Base-by-base conservation (phyloP, 1,140 invertebrate genomes). In the Solenopsis invicta region DNA sequence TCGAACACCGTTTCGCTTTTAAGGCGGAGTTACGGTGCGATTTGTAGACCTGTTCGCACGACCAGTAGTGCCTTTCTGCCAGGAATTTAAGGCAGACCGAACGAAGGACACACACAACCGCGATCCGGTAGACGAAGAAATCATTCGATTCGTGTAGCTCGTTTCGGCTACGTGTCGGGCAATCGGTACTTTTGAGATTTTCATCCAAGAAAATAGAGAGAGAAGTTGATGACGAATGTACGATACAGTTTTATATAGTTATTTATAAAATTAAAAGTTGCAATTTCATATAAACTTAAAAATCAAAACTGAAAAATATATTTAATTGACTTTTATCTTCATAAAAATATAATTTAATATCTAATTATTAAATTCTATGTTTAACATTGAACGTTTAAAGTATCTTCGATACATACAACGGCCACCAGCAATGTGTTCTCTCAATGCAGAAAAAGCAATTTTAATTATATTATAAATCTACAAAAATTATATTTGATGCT, bases 1-100 rank as follows among this genome's bases (percentile, higher is more conserved):
- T 54, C 69, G 90, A 91, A 93, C 92, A 93, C 88, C 88, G 84
- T 71, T 92, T 91, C 86, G 91, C 92, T 93, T 91, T 93, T 93
- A 92, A 82, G 76, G 50, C 56, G 59, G 13, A 29, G 37, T 76
- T 74, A 75, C 50, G 52, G 37, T 56, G 29, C 75, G 69, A 59
- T 64, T 75, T 85, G 78, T 84, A 64, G 41, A 52, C 71, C 16
- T 24, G 45, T 6, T 37, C 59, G 41, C 41, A 50, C 21, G 69
- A 29, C 81, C 52, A n/a, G 59, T 69, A 52, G 24, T 34, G 37
- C 37, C 59, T 78, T 87, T 56, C 45, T 80, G 41, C 41, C 41
- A 41, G 54, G 59, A 54, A 81, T 81, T 84, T 74, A 74, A 84
- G 41, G 4, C 78, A 56, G 37, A 34, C 16, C 21, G 37, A 34